Evolutionary conservation across 2,797 vertebrate genomes (phyloP).

Genomic region (Chiropotes sagulatus): DNA sequence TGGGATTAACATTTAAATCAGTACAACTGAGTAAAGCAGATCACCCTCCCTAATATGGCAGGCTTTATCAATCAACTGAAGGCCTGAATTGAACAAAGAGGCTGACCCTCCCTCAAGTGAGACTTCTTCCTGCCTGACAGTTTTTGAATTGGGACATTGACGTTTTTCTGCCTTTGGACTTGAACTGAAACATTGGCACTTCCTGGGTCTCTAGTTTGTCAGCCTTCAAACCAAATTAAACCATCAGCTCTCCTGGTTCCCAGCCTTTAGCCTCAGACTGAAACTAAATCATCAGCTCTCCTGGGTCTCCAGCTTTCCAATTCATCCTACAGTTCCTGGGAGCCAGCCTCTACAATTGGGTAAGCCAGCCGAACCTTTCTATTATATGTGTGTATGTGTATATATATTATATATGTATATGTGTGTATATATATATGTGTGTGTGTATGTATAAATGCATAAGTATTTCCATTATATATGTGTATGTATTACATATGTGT

Average conservation of each 20-base stretch:
- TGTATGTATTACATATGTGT: neutral
- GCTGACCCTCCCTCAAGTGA: neutral
- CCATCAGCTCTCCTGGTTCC: neutral
- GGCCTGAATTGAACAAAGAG: neutral
- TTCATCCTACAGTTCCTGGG: neutral
- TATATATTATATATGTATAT: neutral
- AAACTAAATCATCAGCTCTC: neutral
- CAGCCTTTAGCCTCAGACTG: neutral
- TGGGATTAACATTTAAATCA: neutral
- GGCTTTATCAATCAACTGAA: neutral
- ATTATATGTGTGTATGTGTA: neutral
- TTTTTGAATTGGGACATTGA: neutral
- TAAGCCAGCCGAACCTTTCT: neutral
- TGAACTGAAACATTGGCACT: neutral
- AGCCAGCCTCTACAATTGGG: neutral
- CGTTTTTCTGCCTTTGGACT: neutral
- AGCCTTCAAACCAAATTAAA: neutral
- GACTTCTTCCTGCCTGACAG: neutral
- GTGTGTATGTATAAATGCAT: neutral
- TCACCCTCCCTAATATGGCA: neutral
- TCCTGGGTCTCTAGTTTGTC: neutral
- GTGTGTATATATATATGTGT: neutral
- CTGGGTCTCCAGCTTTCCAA: neutral
- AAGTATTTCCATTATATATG: neutral
- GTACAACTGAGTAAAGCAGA: neutral